Base-by-base conservation (phyloP, 1,140 invertebrate species). In the Hylyphantes graminicola region DNA sequence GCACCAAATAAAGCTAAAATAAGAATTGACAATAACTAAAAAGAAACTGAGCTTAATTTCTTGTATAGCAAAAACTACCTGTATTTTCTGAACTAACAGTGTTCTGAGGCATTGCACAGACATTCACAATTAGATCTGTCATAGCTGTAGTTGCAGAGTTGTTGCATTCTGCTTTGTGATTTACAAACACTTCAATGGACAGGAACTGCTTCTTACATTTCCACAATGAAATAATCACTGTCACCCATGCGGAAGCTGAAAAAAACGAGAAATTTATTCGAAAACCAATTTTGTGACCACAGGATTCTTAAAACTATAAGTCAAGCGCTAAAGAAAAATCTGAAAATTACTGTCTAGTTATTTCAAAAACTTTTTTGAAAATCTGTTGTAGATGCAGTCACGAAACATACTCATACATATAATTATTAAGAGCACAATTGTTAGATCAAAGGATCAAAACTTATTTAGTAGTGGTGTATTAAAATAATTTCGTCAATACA, bases 151-250 rank as follows among this genome's bases (percentile, higher is more conserved):
- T 61, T 55, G 48, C 35, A 7, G 59, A 65, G 57, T 57, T 83
- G 13, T 54, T 74, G 57, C 80, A 77, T 76, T 90, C 89, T 73
- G 92, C 91, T 88, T 93, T 93, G 87, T 93, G 93, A 15, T 89
- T 86, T 53, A 93, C 87, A 88, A 93, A 93, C 61, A 90, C 87
- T 65, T 89, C 87, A 53, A 93, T 88, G 0, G 91, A 92, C 3
- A 91, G 91, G 86, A 93, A 94, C 87, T 93, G 92, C 85, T 91
- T 92, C 87, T 93, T 93, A 87, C 93, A 94, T 88, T 93, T 8
- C 93, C 93, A 90, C 93, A 94, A 86, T 93, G 92, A 87, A 93
- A 93, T 61, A 93, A 88, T 93, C 93, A 70, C 92, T 92, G 68
- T 93, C 93, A 87, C 93, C 92, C 19, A 83, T 64, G 54, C 21